These are phyloP conservation scores for Andrena minutula DNA, from an alignment of 2,888 invertebrate species.

Conservation along the genomic window DNA sequence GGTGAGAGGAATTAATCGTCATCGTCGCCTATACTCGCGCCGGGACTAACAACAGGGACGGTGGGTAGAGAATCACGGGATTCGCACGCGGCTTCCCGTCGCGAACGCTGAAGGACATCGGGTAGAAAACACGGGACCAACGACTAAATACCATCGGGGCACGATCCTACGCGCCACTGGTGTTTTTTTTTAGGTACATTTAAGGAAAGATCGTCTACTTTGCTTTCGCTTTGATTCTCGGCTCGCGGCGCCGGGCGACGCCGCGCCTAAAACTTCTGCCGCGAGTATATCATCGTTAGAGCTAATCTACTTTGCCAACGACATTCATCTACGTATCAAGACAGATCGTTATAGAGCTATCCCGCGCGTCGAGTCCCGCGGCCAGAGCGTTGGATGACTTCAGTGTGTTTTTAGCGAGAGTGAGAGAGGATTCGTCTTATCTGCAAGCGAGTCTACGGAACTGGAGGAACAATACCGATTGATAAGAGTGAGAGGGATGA, in stretches of 20 bases:
- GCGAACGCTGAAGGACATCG: slow-evolving; percentile 5
- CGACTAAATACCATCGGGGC: slow-evolving; percentile 5
- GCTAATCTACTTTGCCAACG: slow-evolving; percentile 57
- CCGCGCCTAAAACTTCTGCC: slow-evolving; percentile 51
- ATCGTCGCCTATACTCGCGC: slow-evolving; percentile 20
- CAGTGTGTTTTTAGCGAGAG: not conserved
- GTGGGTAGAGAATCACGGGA: slow-evolving; percentile 21
- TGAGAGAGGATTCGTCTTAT: slow-evolving; percentile 22
- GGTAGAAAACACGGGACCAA: slow-evolving; percentile 24
- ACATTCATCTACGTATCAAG: slow-evolving; percentile 59
- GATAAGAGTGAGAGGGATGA: slow-evolving; percentile 22
- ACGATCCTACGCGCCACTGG: not conserved
- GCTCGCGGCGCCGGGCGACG: slow-evolving; percentile 24
- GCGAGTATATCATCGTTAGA: slow-evolving; percentile 50
- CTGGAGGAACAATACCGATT: slow-evolving; percentile 54
- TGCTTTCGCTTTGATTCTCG: slow-evolving; percentile 45
- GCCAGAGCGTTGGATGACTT: slow-evolving; percentile 19
- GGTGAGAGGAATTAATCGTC: not conserved
- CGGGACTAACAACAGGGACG: slow-evolving; percentile 31
- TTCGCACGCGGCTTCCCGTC: slow-evolving; percentile 2
- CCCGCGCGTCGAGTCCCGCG: slow-evolving; percentile 48
- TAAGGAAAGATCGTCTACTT: slow-evolving; percentile 34
- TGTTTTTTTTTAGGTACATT: slow-evolving; percentile 16
- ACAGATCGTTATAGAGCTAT: slow-evolving; percentile 55
- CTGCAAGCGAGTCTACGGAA: slow-evolving; percentile 43